Conservation (phyloP, 2,797 vertebrate genomes). For the Nannoperca obscura region DNA sequence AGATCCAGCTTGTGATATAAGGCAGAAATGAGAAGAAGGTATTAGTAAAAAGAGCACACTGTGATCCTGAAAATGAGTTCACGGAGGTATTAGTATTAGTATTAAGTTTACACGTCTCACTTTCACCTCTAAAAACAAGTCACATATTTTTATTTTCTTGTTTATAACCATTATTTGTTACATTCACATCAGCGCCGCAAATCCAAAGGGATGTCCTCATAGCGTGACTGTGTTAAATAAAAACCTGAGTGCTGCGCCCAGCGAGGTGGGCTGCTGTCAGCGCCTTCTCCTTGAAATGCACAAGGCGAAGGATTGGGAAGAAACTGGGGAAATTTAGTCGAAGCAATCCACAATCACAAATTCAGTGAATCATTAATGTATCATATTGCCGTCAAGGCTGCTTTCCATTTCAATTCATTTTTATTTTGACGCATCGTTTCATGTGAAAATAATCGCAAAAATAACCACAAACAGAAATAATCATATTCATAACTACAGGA, state of each 20-base stretch:
- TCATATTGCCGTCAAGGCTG: constrained; percentile 67
- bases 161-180: constrained; percentile 54
- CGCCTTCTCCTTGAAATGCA: constrained; percentile 67
- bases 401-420: constrained; percentile 72
- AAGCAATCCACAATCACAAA: constrained; percentile 63
- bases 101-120: constrained; percentile 32
- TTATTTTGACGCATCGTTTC: constrained; percentile 61
- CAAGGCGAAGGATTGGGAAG: constrained; percentile 41
- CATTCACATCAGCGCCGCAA: constrained; percentile 35
- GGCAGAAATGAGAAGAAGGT: not conserved
- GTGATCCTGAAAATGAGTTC: constrained; percentile 30
- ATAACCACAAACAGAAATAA: constrained; percentile 50
- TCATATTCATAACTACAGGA: constrained; percentile 55
- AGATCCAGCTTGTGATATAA: constrained; percentile 33
- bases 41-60: constrained; percentile 13
- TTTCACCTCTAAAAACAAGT: constrained; percentile 42
- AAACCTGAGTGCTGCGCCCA: constrained; percentile 44
- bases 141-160: constrained; percentile 52
- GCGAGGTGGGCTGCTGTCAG: constrained; percentile 47
- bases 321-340: constrained; percentile 74
- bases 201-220: constrained; percentile 51
- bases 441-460: constrained; percentile 64
- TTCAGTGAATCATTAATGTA: constrained; percentile 73
- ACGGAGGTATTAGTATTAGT: not conserved
- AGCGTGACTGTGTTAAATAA: constrained; percentile 69